phyloP scores from a whole-genome alignment of 2,113 vertebrate species.

The Alethe diademata region DNA sequence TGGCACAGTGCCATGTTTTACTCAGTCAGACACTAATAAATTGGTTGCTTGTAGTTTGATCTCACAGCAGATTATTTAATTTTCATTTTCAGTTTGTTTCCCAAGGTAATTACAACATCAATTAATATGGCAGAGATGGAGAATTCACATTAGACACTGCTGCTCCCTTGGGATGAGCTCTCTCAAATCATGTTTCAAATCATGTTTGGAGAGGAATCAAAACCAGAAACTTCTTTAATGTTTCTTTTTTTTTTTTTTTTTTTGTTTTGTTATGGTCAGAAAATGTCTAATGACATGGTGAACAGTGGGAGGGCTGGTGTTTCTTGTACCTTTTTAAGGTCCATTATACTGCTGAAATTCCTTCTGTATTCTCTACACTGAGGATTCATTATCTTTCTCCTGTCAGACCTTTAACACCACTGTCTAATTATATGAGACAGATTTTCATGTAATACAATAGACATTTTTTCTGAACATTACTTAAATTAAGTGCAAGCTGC shows the following conservation, averaged over 20 bases:
- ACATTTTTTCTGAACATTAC: background rate
- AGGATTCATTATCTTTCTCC: background rate
- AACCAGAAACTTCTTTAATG: background rate
- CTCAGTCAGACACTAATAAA: background rate
- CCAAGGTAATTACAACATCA: background rate
- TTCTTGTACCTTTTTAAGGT: background rate
- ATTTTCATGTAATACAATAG: background rate
- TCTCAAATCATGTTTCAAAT: background rate
- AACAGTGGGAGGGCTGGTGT: background rate
- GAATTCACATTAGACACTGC: background rate
- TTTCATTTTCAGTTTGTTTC: conserved; percentile 43
- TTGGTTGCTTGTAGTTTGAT: background rate
- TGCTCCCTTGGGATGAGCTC: background rate
- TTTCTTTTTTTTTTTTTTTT: background rate
- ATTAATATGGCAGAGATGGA: conserved; percentile 20
- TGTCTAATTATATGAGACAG: background rate
- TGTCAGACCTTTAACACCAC: background rate
- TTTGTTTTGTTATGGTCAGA: background rate
- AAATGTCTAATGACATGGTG: background rate
- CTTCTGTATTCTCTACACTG: background rate
- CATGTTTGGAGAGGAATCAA: background rate
- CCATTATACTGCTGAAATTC: background rate
- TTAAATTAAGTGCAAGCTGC: background rate
- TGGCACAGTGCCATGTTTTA: background rate
- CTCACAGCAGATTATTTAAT: background rate